These are phyloP conservation scores for Sebastes hopkinsi DNA, from an alignment of 2,797 vertebrate species.

Conservation along the genomic window DNA sequence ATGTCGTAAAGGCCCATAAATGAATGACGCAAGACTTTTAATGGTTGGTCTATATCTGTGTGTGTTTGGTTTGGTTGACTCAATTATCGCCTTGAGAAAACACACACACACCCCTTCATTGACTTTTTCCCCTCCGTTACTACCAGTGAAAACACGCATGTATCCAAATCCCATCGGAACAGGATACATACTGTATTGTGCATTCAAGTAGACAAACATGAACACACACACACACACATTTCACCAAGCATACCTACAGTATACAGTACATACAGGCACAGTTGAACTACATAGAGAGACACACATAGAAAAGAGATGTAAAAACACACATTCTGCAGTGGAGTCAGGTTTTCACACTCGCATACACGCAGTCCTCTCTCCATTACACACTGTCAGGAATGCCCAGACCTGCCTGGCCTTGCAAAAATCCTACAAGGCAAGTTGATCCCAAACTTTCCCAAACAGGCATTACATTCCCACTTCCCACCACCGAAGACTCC, in stretches of 20 bases:
- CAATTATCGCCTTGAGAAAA: constrained; percentile 28
- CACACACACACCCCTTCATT: constrained; percentile 5
- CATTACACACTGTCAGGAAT: constrained; percentile 61
- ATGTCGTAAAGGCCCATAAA: neutral
- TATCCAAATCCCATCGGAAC: neutral
- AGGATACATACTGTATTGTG: neutral
- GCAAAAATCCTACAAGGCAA: constrained; percentile 64
- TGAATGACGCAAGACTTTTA: neutral
- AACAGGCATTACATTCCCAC: constrained; percentile 49
- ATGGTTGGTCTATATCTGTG: neutral
- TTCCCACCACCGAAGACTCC: constrained; percentile 52
- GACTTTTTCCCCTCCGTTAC: neutral
- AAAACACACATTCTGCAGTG: neutral
- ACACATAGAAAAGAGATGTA: neutral
- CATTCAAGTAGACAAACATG: neutral
- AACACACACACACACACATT: neutral
- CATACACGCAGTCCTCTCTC: constrained; percentile 20
- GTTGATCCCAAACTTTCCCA: constrained; percentile 54
- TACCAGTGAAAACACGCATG: neutral
- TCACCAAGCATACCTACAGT: neutral
- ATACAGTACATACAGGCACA: neutral
- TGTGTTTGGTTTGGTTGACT: constrained; percentile 11
- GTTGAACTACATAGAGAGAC: neutral
- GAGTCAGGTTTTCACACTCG: neutral
- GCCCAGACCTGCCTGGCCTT: constrained; percentile 79